Conservation (phyloP, 2,113 vertebrate species). For the Vicugna pacos region DNA sequence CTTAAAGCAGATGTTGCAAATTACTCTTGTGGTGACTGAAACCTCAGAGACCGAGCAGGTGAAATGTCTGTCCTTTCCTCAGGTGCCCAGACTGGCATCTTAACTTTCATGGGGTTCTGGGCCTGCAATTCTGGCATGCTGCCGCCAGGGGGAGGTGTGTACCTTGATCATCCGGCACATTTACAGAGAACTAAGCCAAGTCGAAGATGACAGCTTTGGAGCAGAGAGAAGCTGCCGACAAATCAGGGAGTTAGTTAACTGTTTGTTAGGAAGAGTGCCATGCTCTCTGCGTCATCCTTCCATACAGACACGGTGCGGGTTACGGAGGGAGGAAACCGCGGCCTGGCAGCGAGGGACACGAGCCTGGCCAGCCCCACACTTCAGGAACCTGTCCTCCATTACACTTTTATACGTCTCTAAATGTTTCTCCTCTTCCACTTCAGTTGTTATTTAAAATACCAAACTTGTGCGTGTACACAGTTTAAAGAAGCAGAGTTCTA, state of each 20-base stretch:
- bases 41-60: fast-evolving
- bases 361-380: fast-evolving
- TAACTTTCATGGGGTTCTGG: neutral
- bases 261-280: too few species aligned
- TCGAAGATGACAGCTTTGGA: neutral
- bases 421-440: neutral
- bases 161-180: fast-evolving
- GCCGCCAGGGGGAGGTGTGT: neutral
- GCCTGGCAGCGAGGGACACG: too few species aligned
- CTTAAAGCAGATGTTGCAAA: neutral
- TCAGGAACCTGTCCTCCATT: neutral
- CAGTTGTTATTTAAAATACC: neutral
- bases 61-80: neutral
- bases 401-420: neutral
- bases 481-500: neutral
- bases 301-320: too few species aligned
- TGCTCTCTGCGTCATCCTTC: fast-evolving
- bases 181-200: too few species aligned
- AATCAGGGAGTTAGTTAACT: neutral
- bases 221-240: neutral
- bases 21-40: fast-evolving
- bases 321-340: neutral
- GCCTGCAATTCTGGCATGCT: neutral
- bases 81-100: neutral
- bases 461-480: fast-evolving